phyloP scores from a whole-genome alignment of 1,140 invertebrate genomes.

The Caligus rogercresseyi region DNA sequence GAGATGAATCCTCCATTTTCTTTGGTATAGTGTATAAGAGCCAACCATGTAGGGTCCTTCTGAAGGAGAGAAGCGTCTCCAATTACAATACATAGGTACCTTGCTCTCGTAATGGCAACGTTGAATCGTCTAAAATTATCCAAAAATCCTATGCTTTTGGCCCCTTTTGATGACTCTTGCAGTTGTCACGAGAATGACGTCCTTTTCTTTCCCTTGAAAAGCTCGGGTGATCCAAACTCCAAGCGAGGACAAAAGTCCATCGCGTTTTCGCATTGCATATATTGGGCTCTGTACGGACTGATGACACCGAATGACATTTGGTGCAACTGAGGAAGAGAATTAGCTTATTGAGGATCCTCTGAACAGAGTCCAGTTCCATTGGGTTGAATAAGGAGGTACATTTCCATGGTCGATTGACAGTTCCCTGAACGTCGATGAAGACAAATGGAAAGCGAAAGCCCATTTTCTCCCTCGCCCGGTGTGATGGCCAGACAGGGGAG shows the following conservation, averaged over 20 bases:
- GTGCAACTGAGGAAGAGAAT: neutral
- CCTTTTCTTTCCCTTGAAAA: slow-evolving; percentile 80
- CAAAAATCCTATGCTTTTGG: slow-evolving; percentile 50
- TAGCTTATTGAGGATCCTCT: neutral
- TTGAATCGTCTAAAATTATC: slow-evolving; percentile 56
- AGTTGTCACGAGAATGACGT: slow-evolving; percentile 65
- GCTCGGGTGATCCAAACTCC: slow-evolving; percentile 70
- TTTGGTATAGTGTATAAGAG: slow-evolving; percentile 1
- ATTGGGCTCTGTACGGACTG: slow-evolving; percentile 53
- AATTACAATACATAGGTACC: slow-evolving; percentile 54
- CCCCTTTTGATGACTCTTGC: slow-evolving; percentile 42
- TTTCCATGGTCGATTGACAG: slow-evolving; percentile 47
- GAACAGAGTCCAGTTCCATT: slow-evolving; percentile 47
- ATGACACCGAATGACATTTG: slow-evolving; percentile 32
- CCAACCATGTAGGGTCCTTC: slow-evolving; percentile 48
- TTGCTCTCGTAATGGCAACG: slow-evolving; percentile 64
- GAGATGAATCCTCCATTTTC: neutral
- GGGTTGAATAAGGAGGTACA: slow-evolving; percentile 81
- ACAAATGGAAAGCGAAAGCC: slow-evolving; percentile 44
- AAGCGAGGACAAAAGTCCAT: neutral
- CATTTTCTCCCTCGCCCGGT: neutral
- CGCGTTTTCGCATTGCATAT: neutral
- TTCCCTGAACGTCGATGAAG: slow-evolving; percentile 62
- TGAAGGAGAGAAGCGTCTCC: slow-evolving; percentile 58
- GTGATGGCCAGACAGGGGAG: neutral